Base-by-base conservation (phyloP, 2,888 invertebrate genomes). In the Aelia acuminata region DNA sequence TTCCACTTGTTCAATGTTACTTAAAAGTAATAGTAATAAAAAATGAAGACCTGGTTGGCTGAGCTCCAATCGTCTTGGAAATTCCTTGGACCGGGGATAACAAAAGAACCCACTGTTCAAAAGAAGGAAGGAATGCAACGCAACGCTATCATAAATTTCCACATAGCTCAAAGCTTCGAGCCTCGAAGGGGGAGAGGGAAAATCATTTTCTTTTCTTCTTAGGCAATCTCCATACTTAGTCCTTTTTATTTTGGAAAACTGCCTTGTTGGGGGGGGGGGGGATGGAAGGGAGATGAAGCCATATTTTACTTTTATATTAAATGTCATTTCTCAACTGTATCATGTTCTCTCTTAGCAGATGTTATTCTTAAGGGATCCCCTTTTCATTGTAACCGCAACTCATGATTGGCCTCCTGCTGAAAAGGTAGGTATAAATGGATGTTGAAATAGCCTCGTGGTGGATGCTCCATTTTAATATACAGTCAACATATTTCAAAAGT, bases 171-270 rank as follows among this genome's bases (percentile, higher is more conserved):
- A 49, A 20, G 50, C 84, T 49, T 57, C 11, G 63, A 3, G 57
- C 18, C 49, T 87, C n/a, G n/a, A n/a, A n/a, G n/a, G n/a, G 35
- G 63, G 48, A 43, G 22, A n/a, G 80, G 15, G 22, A 80, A 80
- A 80, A 80, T 80, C 43, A 80, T 43, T 80, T 84, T 75, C 84
- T 48, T 87, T 85, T 15, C 53, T 75, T 85, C 75, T 50, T 57
- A 57, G 88, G 70, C 87, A 89, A 89, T 87, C 90, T 86, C 90
- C 90, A 89, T 90, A 90, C 88, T 91, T 91, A 91, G 90, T 90
- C 90, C 90, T 90, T 90, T 90, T 39, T 50, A 49, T 57, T 53
- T 50, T 57, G 57, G 48, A 50, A 48, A 70, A 43, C 39, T n/a
- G 22, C 22, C 43, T 10, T 26, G 7, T 11, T 31, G 26, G 57